Percentiles rank a stretch among this genome's conserved stretches.
Evolutionary conservation across 2,797 vertebrate species (phyloP).

Genomic region (Vespertilio murinus): DNA sequence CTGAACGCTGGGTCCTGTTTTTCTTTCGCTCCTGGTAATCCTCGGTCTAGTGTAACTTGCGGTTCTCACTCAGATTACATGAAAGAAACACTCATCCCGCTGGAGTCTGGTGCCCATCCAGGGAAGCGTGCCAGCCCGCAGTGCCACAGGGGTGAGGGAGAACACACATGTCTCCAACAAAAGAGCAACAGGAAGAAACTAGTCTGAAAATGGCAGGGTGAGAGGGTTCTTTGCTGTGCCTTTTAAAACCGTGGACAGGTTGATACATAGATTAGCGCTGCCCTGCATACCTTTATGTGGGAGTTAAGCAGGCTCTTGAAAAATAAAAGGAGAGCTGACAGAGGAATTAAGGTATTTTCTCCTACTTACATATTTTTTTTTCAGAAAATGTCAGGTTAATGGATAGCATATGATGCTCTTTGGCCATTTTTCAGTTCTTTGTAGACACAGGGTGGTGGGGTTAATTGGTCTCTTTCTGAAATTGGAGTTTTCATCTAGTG

Average conservation of each 20-base stretch:
- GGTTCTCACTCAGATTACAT: constrained; percentile 60
- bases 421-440: constrained; percentile 60
- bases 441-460: background rate
- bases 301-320: constrained; percentile 56
- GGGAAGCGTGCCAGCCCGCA: constrained; percentile 47
- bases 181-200: constrained; percentile 61
- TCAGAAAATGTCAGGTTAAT: constrained; percentile 52
- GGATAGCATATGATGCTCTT: constrained; percentile 37
- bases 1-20: constrained; percentile 41
- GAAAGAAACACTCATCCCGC: constrained; percentile 54
- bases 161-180: constrained; percentile 56
- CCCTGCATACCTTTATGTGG: constrained; percentile 37
- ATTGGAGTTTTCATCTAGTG: constrained; percentile 50
- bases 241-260: constrained; percentile 45
- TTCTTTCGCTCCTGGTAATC: constrained; percentile 45
- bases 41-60: constrained; percentile 37
- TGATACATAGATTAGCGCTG: constrained; percentile 55
- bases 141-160: constrained; percentile 44
- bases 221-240: constrained; percentile 5
- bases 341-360: constrained; percentile 70
- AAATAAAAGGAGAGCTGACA: constrained; percentile 63
- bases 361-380: constrained; percentile 15
- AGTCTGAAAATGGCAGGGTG: background rate
- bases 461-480: constrained; percentile 60
- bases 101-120: constrained; percentile 45